Base-by-base conservation (phyloP, 2,888 invertebrate genomes). In the Polyommatus iphigenia region DNA sequence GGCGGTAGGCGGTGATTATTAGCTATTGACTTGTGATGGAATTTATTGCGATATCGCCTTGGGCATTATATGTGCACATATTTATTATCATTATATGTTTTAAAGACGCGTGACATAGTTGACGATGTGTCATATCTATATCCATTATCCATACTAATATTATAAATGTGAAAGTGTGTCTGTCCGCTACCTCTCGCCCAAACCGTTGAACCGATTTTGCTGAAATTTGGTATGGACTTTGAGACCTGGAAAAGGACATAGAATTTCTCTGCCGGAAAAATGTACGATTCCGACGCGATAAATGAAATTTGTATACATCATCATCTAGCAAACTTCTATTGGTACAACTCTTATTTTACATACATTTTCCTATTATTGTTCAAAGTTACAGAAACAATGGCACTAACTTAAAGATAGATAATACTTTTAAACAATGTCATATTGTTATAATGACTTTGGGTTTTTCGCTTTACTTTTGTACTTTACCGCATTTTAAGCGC, bases 1-100 rank as follows among this genome's bases (percentile, higher is more conserved):
- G 71, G 71, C 71, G 36, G 71, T 71, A 71, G 71, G 71, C 71
- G 71, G 71, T 10, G 29, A 71, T 32, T 36, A 71, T 71, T 71
- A 36, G n/a, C 10, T 71, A 62, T 71, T 36, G 15, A 62, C 62
- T 62, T 20, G 24, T 1, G 59, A 20, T 20, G 20, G 59, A 20
- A 59, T 59, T 20, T 59, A 59, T 24, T 62, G 62, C 62, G 62
- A 62, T 62, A 24, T 62, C 24, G 24, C 62, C 62, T 62, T 10
- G 24, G 62, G 13, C 13, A 24, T 62, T 24, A 24, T 62, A 13
- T 62, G 62, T 62, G 24, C 62, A 62, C 62, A 62, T 24, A 62
- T 24, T 54, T 18, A 54, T 18, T 54, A 54, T 54, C 15, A 50
- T 50, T 3, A 50, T 54, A 59, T 59, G 59, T 20, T 20, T 7